phyloP scores from a whole-genome alignment of 2,113 vertebrate genomes.

The Leptosomus discolor region DNA sequence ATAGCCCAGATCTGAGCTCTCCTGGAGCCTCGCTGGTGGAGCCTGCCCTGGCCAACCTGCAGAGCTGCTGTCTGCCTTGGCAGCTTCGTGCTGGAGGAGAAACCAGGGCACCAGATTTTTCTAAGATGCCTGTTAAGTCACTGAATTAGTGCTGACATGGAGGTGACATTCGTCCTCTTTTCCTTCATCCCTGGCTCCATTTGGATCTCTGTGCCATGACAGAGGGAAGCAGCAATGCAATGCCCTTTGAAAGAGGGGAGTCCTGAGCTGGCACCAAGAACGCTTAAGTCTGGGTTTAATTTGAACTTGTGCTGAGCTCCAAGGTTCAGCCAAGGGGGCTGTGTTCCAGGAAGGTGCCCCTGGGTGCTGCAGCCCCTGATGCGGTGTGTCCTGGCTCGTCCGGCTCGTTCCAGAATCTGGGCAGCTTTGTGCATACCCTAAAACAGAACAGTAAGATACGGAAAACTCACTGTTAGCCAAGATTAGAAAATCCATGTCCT shows the following conservation, averaged over 20 bases:
- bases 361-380: not conserved
- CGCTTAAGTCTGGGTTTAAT: not conserved
- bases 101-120: not conserved
- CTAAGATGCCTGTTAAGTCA: not conserved
- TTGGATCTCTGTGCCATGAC: not conserved
- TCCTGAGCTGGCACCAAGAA: not conserved
- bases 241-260: not conserved
- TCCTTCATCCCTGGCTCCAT: not conserved
- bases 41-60: accelerated
- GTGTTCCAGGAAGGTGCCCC: not conserved
- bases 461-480: not conserved
- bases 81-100: not conserved
- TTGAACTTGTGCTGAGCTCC: not conserved
- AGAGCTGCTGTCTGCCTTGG: not conserved
- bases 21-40: not conserved
- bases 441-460: not conserved
- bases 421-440: not conserved
- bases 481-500: not conserved
- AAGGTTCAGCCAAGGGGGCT: accelerated
- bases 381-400: not conserved
- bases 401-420: not conserved
- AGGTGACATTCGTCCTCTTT: not conserved
- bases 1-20: not conserved
- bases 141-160: not conserved
- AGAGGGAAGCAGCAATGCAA: not conserved